Evolutionary conservation across 1,140 invertebrate genomes (phyloP).

Genomic region (Drosophila neocordata): DNA sequence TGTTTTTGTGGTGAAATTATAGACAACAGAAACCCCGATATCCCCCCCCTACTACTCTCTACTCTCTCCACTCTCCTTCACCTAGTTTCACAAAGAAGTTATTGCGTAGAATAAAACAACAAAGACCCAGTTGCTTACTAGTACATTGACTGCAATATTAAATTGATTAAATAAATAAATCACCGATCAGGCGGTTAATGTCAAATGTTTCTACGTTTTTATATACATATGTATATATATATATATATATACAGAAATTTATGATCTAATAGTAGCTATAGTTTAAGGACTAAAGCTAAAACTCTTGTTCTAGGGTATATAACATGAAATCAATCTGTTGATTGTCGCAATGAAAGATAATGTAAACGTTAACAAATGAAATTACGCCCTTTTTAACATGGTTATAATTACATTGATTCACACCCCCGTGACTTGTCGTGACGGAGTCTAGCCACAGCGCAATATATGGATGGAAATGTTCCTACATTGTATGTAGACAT

Average conservation of each 20-base stretch:
- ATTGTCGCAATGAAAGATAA: not conserved
- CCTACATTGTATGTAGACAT: no score
- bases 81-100: not conserved
- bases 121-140: not conserved
- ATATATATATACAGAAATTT: no score
- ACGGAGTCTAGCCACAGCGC: not conserved
- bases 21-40: not conserved
- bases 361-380: not conserved
- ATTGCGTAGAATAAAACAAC: not conserved
- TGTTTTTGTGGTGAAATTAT: slow-evolving; percentile 1
- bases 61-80: no score
- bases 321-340: no score
- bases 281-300: no score
- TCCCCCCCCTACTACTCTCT: no score
- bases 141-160: not conserved
- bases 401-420: slow-evolving; percentile 6
- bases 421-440: not conserved
- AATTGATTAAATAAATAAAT: not conserved
- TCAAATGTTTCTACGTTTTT: not conserved
- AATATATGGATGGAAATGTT: no score
- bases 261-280: no score
- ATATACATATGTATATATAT: not conserved
- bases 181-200: no score
- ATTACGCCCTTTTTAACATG: not conserved
- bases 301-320: no score